Base-by-base conservation (phyloP, 2,113 vertebrate species). In the Ailuropoda melanoleuca region DNA sequence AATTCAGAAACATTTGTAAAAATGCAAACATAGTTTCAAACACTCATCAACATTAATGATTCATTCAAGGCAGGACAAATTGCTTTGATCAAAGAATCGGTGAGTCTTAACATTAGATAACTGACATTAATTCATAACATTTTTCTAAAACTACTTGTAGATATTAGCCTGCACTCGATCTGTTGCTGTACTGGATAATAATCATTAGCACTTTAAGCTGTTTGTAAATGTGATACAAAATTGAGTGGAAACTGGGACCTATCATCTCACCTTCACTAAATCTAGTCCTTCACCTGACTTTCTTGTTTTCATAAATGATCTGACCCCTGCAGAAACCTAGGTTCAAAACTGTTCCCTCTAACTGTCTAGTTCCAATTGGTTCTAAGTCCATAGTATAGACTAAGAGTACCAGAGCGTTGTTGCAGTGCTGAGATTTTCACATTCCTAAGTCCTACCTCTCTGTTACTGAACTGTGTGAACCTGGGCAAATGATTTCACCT, bases 1-100 rank as follows among this genome's bases (percentile, higher is more conserved):
- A 68, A 93, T 87, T 77, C 29, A 91, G 84, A 87, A 89, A 58
- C 48, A 89, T 62, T 88, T 81, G 8, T 90, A 88, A 96, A 96
- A 96, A 95, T 31, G 74, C 86, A 96, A 66, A 68, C 43, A 48
- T 4, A 82, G 34, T 92, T 95, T 94, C 53, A 93, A 90, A 48
- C 50, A 82, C 48, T 93, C 70, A 82, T 75, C 26, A 0, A 17
- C 78, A 53, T 26, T 96, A 96, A 88, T 82, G 50, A 92, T 88
- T 92, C 90, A 84, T 90, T 95, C 80, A 94, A 88, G 81, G 55
- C 37, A 95, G 18, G 74, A 62, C 90, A 97, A 84, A 81, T 88
- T 93, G 23, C 62, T 82, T 95, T 92, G 60, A 90, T 74, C 39
- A 88, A 95, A 87, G 70, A 95, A 92, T 91, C 66, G 70, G 37